Base-by-base conservation (phyloP, 1,140 invertebrate species). In the Brachionus asplanchnoidis region DNA sequence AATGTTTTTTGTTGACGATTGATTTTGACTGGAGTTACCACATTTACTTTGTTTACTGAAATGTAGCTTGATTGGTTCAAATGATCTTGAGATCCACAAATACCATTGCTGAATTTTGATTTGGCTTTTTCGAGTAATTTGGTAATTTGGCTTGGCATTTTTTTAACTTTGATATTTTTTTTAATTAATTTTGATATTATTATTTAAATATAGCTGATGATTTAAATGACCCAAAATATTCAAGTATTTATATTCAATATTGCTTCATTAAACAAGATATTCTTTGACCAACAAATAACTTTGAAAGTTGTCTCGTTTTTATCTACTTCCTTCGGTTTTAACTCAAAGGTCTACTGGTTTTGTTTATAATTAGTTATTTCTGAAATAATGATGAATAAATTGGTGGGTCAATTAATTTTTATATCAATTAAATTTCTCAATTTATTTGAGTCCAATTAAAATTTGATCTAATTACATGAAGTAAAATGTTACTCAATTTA, bases 41-140 rank as follows among this genome's bases (percentile, higher is more conserved):
- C 17, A 17, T 73, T 8, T 3, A 73, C 68, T 73, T 42, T 14
- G 3, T 40, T 73, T n/a, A 73, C 9, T 6, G 68, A 8, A 11
- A 73, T 11, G 20, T 73, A 73, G 4, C 40, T 73, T 17, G 68
- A 73, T 42, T 73, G 32, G 9, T 42, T 42, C 12, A 32, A 7
- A 42, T 36, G 8, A 36, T 36, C 40, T 73, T 73, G 9, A 20
- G 40, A 9, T 14, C 32, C 32, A 42, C 40, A 42, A 12, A 42
- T 9, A 73, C 68, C 68, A 40, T 42, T 73, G n/a, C n/a, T 42
- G 8, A 73, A 44, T 73, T 42, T 42, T 44, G 68, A 42, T 73
- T 73, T 73, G 12, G 68, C 68, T 73, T 73, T 73, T 20, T 73
- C 36, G 5, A 73, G 40, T 3, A 73, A 73, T 42, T 73, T 73